Conservation (phyloP, 2,888 invertebrate genomes). For the Megamerina dolium region DNA sequence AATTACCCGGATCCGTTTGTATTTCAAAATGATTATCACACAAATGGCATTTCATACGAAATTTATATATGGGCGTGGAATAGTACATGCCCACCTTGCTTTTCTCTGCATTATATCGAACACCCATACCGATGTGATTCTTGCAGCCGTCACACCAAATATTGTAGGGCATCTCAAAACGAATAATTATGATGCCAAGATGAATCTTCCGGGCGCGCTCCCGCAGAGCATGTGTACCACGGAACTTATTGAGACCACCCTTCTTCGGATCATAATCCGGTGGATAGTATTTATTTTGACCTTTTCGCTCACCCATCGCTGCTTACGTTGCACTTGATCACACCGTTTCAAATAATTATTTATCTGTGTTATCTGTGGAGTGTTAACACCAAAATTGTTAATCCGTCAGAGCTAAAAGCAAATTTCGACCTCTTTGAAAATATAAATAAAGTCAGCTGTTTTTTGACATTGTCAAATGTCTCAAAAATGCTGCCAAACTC, state of each 20-base stretch:
- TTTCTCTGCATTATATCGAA: conserved; percentile 92
- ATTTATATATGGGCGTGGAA: conserved; percentile 94
- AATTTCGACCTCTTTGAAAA: no score
- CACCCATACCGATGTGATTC: conserved; percentile 99
- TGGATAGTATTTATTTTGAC: conserved; percentile 96
- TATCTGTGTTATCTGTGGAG: no score
- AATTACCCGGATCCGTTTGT: conserved; percentile 95
- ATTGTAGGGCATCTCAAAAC: conserved; percentile 99
- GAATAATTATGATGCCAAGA: conserved; percentile 71
- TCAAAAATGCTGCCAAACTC: no score
- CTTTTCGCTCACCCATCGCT: conserved; percentile 93
- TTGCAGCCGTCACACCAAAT: conserved; percentile 99
- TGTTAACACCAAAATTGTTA: no score
- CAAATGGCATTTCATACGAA: conserved; percentile 97
- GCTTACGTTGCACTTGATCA: no score
- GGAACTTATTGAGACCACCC: conserved; percentile 91
- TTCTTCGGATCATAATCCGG: conserved; percentile 96
- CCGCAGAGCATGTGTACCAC: conserved; percentile 89
- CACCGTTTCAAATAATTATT: no score
- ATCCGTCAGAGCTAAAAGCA: no score
- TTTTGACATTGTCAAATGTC: no score
- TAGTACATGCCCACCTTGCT: conserved; percentile 96
- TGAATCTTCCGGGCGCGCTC: conserved; percentile 94
- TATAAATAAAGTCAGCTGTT: no score
- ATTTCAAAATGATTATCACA: conserved; percentile 96